Base-by-base conservation (phyloP, 2,888 invertebrate species). In the Dysmachus trigonus region DNA sequence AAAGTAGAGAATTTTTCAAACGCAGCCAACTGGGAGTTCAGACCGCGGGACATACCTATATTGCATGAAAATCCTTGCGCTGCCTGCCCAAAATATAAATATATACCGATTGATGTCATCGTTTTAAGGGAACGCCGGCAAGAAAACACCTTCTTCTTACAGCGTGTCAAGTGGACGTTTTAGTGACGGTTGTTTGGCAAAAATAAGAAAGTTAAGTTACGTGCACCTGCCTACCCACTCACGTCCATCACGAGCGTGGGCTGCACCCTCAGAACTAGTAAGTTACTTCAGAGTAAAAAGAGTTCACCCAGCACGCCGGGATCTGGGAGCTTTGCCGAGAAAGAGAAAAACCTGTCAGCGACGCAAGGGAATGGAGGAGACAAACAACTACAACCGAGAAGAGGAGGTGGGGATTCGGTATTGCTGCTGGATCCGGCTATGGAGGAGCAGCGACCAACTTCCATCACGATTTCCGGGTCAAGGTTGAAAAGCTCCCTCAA, bases 391-490 rank as follows among this genome's bases (percentile, higher is more conserved):
- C n/a, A n/a, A 8, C 31, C 53, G 13, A n/a, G 18, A n/a, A n/a
- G 18, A 53, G 38, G 18, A 7, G 33, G 53, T 22, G 81, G 18
- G 81, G 18, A 15, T 30, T 15, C 31, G 53, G 2, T 81, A n/a
- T 3, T 31, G 53, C 81, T 81, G 10, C 47, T 15, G 51, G 79
- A 47, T 27, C 35, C 22, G 33, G 4, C 27, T 18, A 76, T 38
- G 41, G 13, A 1, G 41, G 47, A 35, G 15, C 31, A 77, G 47
- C 81, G 62, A 51, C 77, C 47, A 77, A 53, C 53, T 81, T 62
- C 53, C 33, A 81, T 35, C 62, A 81, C 62, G 81, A 51, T 81
- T 81, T 81, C 81, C 53, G 81, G 81, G 81, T 81, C 81, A 81
- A 81, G 81, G 81, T 81, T 81, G 81, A 53, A 81, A 79, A 81